Base-by-base conservation (phyloP, 2,113 vertebrate genomes). In the Oreochromis niloticus region DNA sequence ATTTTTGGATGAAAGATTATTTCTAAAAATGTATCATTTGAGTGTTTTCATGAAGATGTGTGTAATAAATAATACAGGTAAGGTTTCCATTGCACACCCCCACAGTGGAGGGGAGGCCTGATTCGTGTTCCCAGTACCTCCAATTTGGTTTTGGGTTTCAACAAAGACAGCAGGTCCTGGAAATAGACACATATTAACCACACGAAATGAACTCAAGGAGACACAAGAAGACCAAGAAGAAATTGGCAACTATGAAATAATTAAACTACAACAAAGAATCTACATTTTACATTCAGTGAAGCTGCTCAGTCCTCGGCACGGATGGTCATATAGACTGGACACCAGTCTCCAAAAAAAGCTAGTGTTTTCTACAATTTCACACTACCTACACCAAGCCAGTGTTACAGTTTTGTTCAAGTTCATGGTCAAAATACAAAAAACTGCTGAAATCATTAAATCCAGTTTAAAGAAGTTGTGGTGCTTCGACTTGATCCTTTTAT, bases 301-400 rank as follows among this genome's bases (percentile, higher is more conserved):
- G 66, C 68, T 71, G 39, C 39, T 71, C 39, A 71, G n/a, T 10
- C n/a, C 68, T 17, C 14, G 0, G 13, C 41, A 27, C 2, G 0
- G 24, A 6, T 46, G 66, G 39, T 48, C 14, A 19, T 7, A 7
- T 4, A 75, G 13, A 27, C 8, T 41, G 36, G 36, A 68, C 41
- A 73, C 12, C 41, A 27, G 39, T 10, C 68, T 73, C 22, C 68
- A 41, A 43, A 24, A 8, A 43, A 68, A 61, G 1, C 19, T 36
- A 68, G 36, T 3, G 0, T 71, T 43, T 71, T 1, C 3, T 71
- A 71, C 19, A 41, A 16, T 24, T 41, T 68, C 19, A 22, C 11
- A 68, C 63, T 2, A 1, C 61, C 61, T 68, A 1, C 61, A 39
- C 1, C 19, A 22, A 66, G 12, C 61, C 19, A 66, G 61, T 66